phyloP scores from a whole-genome alignment of 2,888 invertebrate genomes.

The Xestia rhomboidea region DNA sequence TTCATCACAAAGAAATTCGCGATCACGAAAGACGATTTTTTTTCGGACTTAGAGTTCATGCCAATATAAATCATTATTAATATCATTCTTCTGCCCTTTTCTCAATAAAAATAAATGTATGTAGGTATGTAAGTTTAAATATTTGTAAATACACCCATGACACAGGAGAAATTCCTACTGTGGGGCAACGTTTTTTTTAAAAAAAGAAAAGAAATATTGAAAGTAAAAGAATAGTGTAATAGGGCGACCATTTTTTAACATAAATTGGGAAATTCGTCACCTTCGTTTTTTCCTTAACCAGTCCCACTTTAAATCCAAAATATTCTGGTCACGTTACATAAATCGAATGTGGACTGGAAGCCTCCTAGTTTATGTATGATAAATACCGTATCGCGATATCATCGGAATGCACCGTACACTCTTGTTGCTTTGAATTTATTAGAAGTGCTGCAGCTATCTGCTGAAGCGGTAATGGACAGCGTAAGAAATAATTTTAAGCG shows the following conservation, averaged over 20 bases:
- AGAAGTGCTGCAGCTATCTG: slow-evolving; percentile 67
- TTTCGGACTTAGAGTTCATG: background rate
- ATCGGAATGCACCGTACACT: slow-evolving; percentile 74
- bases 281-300: background rate
- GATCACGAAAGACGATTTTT: background rate
- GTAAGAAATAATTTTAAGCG: slow-evolving; percentile 21
- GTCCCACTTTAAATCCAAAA: slow-evolving; percentile 41
- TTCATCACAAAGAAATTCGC: background rate
- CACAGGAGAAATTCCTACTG: too few species aligned
- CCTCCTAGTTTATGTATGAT: slow-evolving; percentile 76
- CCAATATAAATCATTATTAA: background rate
- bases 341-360: slow-evolving; percentile 63
- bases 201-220: too few species aligned
- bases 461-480: slow-evolving; percentile 72
- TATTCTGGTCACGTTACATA: slow-evolving; percentile 68
- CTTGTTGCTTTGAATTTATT: slow-evolving; percentile 74
- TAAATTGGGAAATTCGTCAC: background rate
- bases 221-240: background rate
- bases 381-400: slow-evolving; percentile 77
- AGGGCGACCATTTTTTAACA: background rate
- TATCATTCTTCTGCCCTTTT: background rate
- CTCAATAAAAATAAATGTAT: too few species aligned
- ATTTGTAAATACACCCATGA: too few species aligned
- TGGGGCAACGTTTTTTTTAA: too few species aligned
- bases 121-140: too few species aligned